Conservation (phyloP, 2,888 invertebrate genomes). For the Eupithecia inturbata region DNA sequence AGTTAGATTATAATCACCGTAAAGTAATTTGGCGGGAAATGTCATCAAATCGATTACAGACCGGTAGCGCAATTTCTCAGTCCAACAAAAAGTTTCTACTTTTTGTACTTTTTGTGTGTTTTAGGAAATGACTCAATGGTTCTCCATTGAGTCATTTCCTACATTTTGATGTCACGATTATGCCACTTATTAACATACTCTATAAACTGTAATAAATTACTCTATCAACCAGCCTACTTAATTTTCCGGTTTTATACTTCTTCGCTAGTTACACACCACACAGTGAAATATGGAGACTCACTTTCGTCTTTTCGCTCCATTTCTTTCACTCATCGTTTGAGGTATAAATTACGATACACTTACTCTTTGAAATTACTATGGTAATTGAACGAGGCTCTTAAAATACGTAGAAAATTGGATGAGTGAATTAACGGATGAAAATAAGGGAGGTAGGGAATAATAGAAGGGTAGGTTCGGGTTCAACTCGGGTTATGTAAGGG, state of each 20-base stretch:
- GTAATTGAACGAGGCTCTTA: conserved; percentile 16
- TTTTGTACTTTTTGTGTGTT: no score
- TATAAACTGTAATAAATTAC: conserved; percentile 27
- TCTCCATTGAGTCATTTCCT: conserved; percentile 35
- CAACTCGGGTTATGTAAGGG: conserved; percentile 9
- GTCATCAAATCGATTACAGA: conserved; percentile 5
- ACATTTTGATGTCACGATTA: conserved; percentile 33
- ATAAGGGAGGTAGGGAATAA: conserved; percentile 8
- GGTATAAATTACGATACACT: conserved; percentile 26
- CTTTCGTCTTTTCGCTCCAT: conserved; percentile 39
- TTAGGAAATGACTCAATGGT: no score
- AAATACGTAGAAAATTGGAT: conserved; percentile 6
- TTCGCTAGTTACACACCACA: conserved; percentile 11
- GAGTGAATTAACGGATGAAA: conserved; percentile 6
- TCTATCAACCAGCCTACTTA: conserved; percentile 12
- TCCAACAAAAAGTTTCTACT: conserved; percentile 25
- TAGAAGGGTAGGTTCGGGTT: conserved; percentile 1
- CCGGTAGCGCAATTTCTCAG: conserved; percentile 22
- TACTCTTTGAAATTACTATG: conserved; percentile 21
- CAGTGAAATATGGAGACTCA: conserved; percentile 30
- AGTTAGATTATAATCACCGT: neutral
- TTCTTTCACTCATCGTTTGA: conserved; percentile 30
- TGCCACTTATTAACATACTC: conserved; percentile 27
- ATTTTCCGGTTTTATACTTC: conserved; percentile 22
- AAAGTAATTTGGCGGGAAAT: neutral